Evolutionary conservation across 2,797 vertebrate species (phyloP).

Genomic region (Neoniphon sammara): DNA sequence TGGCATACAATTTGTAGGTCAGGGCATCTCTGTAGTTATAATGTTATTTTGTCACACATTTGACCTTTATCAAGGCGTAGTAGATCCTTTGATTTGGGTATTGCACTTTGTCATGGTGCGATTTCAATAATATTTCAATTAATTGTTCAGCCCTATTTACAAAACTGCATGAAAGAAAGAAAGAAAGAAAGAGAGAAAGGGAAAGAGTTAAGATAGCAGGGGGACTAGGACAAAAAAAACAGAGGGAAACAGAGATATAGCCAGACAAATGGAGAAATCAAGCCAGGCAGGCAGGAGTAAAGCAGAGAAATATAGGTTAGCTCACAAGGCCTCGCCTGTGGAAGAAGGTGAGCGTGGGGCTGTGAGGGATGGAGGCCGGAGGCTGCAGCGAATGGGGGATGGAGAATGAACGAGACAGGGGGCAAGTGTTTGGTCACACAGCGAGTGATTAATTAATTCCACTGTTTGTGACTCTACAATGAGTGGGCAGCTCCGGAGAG

Average conservation of each 20-base stretch:
- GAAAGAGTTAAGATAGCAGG: not conserved
- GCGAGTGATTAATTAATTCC: conserved; percentile 75
- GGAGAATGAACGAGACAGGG: conserved; percentile 66
- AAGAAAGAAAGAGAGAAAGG: no score
- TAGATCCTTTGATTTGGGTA: no score
- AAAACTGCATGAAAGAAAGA: no score
- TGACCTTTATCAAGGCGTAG: no score
- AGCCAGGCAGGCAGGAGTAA: not conserved
- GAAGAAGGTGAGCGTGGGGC: conserved; percentile 6
- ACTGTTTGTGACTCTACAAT: conserved; percentile 65
- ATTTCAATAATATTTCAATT: no score
- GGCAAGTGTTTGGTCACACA: conserved; percentile 72
- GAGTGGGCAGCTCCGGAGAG: conserved; percentile 46
- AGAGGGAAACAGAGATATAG: not conserved
- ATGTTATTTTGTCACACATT: no score
- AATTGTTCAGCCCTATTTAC: no score
- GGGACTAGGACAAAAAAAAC: not conserved
- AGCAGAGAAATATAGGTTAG: conserved; percentile 22
- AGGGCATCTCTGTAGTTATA: no score
- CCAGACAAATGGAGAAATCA: no score
- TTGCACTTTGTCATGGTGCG: no score
- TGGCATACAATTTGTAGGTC: no score
- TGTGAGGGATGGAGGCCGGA: conserved; percentile 29
- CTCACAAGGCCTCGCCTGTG: conserved; percentile 34
- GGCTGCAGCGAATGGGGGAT: conserved; percentile 39